Conservation (phyloP, 2,888 invertebrate species). For the Caenorhabditis panamensis region DNA sequence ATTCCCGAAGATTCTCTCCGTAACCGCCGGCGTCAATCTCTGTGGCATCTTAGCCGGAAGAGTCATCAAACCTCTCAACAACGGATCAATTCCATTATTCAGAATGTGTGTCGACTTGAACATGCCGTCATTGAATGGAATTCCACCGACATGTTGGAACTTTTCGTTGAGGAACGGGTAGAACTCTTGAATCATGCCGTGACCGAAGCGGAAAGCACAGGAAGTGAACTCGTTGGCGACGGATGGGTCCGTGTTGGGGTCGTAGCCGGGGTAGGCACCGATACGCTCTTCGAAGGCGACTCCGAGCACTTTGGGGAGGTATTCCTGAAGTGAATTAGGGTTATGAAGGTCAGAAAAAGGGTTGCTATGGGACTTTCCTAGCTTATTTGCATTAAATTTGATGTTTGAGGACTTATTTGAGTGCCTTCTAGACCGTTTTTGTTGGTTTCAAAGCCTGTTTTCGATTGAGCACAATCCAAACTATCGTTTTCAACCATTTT, state of each 20-base stretch:
- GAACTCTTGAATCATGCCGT: conserved; percentile 90
- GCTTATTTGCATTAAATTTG: no score
- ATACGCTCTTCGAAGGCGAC: conserved; percentile 86
- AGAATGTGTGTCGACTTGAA: conserved; percentile 73
- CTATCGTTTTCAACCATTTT: no score
- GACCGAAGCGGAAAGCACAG: conserved; percentile 94
- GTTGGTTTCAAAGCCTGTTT: no score
- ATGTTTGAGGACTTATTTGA: no score
- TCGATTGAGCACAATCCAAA: no score
- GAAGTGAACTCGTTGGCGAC: conserved; percentile 97
- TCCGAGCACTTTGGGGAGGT: conserved; percentile 93
- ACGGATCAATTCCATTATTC: conserved; percentile 91
- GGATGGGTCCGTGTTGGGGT: conserved; percentile 89
- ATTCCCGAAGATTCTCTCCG: conserved; percentile 88
- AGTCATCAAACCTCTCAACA: conserved; percentile 92
- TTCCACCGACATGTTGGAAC: conserved; percentile 78
- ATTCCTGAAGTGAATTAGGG: conserved; percentile 85
- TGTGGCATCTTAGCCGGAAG: conserved; percentile 88
- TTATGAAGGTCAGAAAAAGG: no score
- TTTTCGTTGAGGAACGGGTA: conserved; percentile 80
- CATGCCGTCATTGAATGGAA: conserved; percentile 79
- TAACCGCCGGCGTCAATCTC: conserved; percentile 92
- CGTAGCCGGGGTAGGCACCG: conserved; percentile 89
- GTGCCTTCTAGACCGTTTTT: no score
- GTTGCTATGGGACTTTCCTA: no score